These are phyloP conservation scores for Odontamblyopus rebecca DNA, from an alignment of 2,797 vertebrate species.

Conservation along the genomic window DNA sequence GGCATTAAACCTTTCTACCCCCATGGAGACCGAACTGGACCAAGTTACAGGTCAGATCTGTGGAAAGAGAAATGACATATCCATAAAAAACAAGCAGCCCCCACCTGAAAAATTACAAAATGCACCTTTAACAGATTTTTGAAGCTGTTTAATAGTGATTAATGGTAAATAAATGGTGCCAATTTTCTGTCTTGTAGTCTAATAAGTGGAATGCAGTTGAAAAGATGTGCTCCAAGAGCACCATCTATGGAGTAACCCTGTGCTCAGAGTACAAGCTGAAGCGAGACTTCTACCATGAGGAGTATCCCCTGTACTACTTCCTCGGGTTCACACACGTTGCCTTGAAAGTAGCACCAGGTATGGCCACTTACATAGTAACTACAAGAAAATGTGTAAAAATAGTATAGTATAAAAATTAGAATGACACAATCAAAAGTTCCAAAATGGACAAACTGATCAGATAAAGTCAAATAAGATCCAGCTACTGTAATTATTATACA, in stretches of 20 bases:
- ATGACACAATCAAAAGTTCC: no score
- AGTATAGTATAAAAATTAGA: background rate
- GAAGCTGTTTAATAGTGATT: background rate
- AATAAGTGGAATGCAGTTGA: slow-evolving; percentile 48
- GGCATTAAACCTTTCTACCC: no score
- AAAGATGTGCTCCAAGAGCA: slow-evolving; percentile 61
- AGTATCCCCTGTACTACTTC: slow-evolving; percentile 78
- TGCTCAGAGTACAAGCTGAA: slow-evolving; percentile 71
- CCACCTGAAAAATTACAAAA: no score
- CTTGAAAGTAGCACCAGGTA: slow-evolving; percentile 71
- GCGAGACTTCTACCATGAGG: slow-evolving; percentile 63
- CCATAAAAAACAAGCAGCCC: no score
- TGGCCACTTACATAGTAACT: background rate
- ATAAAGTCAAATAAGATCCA: background rate
- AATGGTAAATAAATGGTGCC: background rate
- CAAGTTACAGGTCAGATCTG: no score
- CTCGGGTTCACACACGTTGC: slow-evolving; percentile 69
- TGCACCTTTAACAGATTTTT: no score
- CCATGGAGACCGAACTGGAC: no score
- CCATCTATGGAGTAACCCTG: slow-evolving; percentile 63
- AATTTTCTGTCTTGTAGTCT: slow-evolving; percentile 30
- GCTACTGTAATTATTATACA: no score
- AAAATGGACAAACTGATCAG: no score
- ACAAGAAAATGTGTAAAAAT: background rate
- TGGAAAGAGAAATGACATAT: no score